Evolutionary conservation across 2,113 vertebrate species (phyloP).

Genomic region (Pelobates fuscus): DNA sequence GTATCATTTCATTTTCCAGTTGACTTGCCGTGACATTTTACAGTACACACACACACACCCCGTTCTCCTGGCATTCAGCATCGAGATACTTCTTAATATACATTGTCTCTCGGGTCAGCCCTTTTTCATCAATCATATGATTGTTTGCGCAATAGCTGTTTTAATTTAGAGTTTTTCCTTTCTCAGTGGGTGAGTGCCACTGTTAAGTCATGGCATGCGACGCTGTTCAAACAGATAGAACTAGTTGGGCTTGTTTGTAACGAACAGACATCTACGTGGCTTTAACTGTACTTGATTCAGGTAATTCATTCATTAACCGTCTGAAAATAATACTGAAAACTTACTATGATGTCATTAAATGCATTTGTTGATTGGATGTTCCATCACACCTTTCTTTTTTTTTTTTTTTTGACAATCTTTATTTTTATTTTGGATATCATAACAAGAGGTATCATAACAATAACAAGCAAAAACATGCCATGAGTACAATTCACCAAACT

Average conservation of each 20-base stretch:
- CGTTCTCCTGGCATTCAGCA: not conserved
- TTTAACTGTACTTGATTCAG: not conserved
- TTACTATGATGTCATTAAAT: not conserved
- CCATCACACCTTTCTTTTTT: slow-evolving; percentile 10
- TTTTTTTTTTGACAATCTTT: too few relatives aligned
- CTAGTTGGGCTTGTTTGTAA: slow-evolving; percentile 18
- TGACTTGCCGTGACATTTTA: slow-evolving; percentile 5
- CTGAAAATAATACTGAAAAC: not conserved
- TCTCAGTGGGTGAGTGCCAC: not conserved
- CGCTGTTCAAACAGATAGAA: slow-evolving; percentile 3
- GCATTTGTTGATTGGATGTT: slow-evolving; percentile 15
- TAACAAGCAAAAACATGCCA: too few relatives aligned
- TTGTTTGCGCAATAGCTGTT: slow-evolving; percentile 4
- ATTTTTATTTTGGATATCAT: too few relatives aligned
- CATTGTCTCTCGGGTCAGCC: slow-evolving; percentile 7
- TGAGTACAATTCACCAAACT: too few relatives aligned
- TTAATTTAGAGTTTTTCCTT: not conserved
- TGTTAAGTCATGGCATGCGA: slow-evolving; percentile 14
- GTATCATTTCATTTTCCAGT: not conserved
- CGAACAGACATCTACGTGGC: not conserved
- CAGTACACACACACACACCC: not conserved
- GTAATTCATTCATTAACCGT: slow-evolving; percentile 21
- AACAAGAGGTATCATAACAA: too few relatives aligned
- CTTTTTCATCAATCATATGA: slow-evolving; percentile 7
- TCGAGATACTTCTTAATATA: not conserved